Percentiles rank a stretch among this genome's conserved stretches.
phyloP scores from a whole-genome alignment of 2,888 invertebrate genomes.

The Erebia palarica region DNA sequence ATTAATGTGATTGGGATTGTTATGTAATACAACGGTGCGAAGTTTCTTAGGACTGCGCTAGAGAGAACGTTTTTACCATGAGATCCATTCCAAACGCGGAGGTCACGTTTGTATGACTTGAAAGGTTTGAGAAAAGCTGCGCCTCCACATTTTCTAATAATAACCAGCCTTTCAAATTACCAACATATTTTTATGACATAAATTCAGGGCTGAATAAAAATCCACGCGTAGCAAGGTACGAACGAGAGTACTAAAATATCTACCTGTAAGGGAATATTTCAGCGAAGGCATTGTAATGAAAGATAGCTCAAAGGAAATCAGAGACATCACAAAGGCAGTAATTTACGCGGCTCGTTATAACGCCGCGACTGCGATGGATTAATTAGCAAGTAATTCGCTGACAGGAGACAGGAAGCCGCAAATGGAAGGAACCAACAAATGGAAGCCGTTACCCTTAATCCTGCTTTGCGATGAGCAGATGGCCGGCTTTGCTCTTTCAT shows the following conservation, averaged over 20 bases:
- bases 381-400: constrained; percentile 41
- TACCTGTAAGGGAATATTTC: constrained; percentile 27
- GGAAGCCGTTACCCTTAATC: constrained; percentile 34
- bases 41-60: no score
- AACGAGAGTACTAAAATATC: not conserved
- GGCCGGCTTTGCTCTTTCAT: constrained; percentile 30
- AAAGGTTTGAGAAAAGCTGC: no score
- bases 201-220: not conserved
- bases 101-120: no score
- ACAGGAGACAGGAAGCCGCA: constrained; percentile 27
- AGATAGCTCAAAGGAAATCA: constrained; percentile 21
- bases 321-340: constrained; percentile 32
- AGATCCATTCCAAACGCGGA: no score
- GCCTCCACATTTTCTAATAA: not conserved
- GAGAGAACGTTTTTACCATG: no score
- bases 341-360: constrained; percentile 38
- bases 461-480: constrained; percentile 25
- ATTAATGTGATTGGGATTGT: no score
- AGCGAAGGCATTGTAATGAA: constrained; percentile 20
- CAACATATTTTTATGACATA: not conserved
- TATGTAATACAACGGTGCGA: no score
- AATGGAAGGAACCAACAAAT: constrained; percentile 23
- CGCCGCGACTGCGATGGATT: constrained; percentile 38
- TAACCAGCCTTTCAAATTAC: not conserved
- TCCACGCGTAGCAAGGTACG: not conserved